Base-by-base conservation (phyloP, 2,888 invertebrate species). In the Cheilosia scutellata region DNA sequence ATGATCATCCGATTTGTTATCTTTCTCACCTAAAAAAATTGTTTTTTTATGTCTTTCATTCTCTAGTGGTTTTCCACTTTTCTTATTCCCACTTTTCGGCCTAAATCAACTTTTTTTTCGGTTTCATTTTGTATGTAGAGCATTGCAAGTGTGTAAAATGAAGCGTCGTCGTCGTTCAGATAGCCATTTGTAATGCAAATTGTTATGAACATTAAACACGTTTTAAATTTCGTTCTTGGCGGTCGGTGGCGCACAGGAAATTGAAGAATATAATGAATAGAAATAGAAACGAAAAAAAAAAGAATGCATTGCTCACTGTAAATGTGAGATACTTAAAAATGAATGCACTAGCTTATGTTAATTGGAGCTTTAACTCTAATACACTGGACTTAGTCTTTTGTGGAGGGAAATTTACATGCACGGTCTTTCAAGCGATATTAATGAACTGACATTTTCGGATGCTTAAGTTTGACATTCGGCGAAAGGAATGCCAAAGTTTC, bases 121-220 rank as follows among this genome's bases (percentile, higher is more conserved):
- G 76, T 76, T 77, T 74, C 53, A 42, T 40, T 74, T 66, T 40
- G 25, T 58, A 77, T 82, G 47, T 77, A 42, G 82, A 82, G 71
- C 82, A 66, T 16, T 82, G 37, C 37, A 58, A 51, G 47, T 51
- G 37, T 82, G 47, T 57, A 63, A 51, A 68, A 57, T 40, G 33
- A 16, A 42, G 25, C 31, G 42, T 42, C 44, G 6, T 42, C 44
- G 6, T 31, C 51, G 9, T 27, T 51, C 57, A 25, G 20, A 62
- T 49, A 11, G 58, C 29, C 70, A 65, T 70, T 71, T 82, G 63
- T 72, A 77, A 82, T 77, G 60, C 60, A 82, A 82, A 82, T 77
- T 72, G 53, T 77, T 72, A 72, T 62, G 27, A 77, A 27, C 47
- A 44, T 51, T 47, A 42, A 71, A 20, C 47, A 44, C 51, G 82